Evolutionary conservation across 2,113 vertebrate genomes (phyloP).

Genomic region (Salvelinus sp.): DNA sequence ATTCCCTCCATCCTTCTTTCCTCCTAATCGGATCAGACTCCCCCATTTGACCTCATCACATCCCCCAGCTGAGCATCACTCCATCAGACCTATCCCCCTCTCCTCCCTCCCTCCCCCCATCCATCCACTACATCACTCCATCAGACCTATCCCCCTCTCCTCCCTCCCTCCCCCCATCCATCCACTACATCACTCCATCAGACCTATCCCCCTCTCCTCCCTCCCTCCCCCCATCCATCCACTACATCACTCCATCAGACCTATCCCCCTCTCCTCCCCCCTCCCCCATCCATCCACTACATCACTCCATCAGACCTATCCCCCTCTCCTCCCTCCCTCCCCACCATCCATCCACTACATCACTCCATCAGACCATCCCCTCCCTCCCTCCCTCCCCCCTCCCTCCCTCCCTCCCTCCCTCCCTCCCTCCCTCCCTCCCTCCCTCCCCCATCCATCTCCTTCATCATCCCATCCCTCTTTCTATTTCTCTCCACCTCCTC

Average conservation of each 20-base stretch:
- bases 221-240: not conserved
- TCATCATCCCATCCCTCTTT: not conserved
- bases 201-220: not conserved
- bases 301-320: not conserved
- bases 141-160: not conserved
- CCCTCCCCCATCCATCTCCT: not conserved
- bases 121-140: not conserved
- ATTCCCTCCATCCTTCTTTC: not conserved
- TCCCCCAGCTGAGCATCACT: not conserved
- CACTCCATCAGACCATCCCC: not conserved
- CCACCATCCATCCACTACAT: not conserved
- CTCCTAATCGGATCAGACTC: not conserved
- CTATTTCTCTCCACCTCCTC: not conserved
- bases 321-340: not conserved
- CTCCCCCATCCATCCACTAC: not conserved
- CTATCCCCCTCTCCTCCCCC: not conserved
- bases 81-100: not conserved
- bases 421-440: not conserved
- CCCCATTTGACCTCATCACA: conserved; percentile 11
- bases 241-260: not conserved
- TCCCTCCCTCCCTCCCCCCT: not conserved
- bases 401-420: not conserved
- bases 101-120: not conserved
- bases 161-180: not conserved
- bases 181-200: not conserved